Percentiles rank a stretch among this genome's conserved stretches.
phyloP scores from a whole-genome alignment of 1,140 invertebrate genomes.

The Streblospio benedicti region DNA sequence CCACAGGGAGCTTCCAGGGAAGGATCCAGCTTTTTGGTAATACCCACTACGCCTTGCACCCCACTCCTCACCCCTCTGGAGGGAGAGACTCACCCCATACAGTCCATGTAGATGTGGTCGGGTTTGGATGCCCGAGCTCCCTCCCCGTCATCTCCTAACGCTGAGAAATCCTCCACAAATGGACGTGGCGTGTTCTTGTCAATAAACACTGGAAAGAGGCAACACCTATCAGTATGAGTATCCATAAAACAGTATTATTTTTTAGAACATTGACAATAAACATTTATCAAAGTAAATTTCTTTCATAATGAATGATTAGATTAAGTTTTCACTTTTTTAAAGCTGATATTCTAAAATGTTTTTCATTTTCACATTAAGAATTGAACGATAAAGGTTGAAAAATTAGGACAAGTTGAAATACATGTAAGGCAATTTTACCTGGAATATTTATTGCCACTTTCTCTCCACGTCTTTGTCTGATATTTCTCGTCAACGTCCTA shows the following conservation, averaged over 20 bases:
- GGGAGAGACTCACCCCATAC: too few relatives aligned
- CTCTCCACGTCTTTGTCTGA: constrained; percentile 76
- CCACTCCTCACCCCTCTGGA: too few relatives aligned
- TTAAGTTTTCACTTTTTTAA: neutral
- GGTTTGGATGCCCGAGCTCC: constrained; percentile 27
- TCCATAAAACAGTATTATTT: too few relatives aligned
- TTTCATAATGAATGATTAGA: too few relatives aligned
- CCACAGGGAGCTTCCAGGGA: too few relatives aligned
- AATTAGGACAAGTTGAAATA: neutral
- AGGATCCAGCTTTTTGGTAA: too few relatives aligned
- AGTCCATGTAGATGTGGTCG: constrained; percentile 46
- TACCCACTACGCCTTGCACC: too few relatives aligned
- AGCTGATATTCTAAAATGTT: neutral
- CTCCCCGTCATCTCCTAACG: constrained; percentile 52
- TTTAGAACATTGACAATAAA: too few relatives aligned
- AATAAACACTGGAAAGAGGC: constrained; percentile 65
- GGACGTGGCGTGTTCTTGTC: constrained; percentile 71
- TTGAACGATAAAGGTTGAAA: neutral
- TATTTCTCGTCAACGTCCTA: constrained; percentile 87
- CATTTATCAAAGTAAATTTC: too few relatives aligned
- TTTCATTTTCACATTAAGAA: neutral
- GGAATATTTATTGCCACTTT: constrained; percentile 96
- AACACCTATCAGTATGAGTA: too few relatives aligned
- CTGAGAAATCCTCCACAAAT: constrained; percentile 64
- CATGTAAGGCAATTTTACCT: constrained; percentile 51